Base-by-base conservation (phyloP, 2,113 vertebrate genomes). In the Colius striatus region DNA sequence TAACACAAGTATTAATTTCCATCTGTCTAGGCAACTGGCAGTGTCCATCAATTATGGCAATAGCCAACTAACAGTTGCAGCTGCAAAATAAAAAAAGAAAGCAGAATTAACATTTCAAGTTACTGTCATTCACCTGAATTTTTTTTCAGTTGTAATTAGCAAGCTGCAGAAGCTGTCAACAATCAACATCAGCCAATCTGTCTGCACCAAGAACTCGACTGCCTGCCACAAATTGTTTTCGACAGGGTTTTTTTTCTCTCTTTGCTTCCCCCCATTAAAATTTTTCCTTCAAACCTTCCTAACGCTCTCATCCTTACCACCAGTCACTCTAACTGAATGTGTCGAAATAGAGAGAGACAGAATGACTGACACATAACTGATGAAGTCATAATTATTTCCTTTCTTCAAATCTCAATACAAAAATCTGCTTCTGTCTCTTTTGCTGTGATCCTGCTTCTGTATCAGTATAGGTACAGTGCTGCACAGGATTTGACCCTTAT, bases 1-100 rank as follows among this genome's bases (percentile, higher is more conserved):
- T 98, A 98, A 98, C 98, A 98, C 98, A 98, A 98, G 98, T 98
- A 98, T 98, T 99, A 98, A 98, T 99, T 98, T 98, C 98, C 98
- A 98, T 98, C 98, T 98, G 98, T 98, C 98, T 98, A 72, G 98
- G 98, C 98, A 98, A 98, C 98, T 98, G 98, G 98, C 98, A 98
- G 97, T 97, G 96, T 98, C 98, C 98, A 99, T 99, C 98, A 99
- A 99, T 99, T 99, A 99, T 58, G 94, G 96, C 91, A 97, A 98
- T 98, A 99, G 98, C 95, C 96, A 96, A 97, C 96, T 96, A 98
- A 97, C 97, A 98, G 98, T 98, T 98, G 98, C 98, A 99, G 98
- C 97, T 98, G 97, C 97, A 98, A 98, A 97, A 97, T 94, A 94
- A 95, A 97, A 98, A 98, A 97, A 98, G 99, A 97, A 98, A 95